Evolutionary conservation across 2,888 invertebrate genomes (phyloP).

Genomic region (Leucoptera coffeella): DNA sequence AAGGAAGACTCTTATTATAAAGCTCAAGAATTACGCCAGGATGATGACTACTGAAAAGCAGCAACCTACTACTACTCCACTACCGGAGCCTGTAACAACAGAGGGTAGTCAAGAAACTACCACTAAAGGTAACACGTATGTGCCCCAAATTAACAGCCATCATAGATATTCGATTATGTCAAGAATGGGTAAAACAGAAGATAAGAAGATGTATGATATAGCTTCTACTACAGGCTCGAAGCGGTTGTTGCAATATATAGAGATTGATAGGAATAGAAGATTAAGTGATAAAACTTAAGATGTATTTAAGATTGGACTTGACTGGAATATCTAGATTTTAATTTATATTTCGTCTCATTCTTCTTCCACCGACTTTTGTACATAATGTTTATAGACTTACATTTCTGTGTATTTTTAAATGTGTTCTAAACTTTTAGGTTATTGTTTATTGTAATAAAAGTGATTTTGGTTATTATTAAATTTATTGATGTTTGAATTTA

Average conservation of each 20-base stretch:
- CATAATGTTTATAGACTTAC: too few species aligned
- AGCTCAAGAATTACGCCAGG: conserved; percentile 15
- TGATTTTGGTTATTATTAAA: too few species aligned
- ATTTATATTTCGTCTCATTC: too few species aligned
- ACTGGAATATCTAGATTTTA: too few species aligned
- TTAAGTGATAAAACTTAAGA: conserved; percentile 5
- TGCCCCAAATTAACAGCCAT: conserved; percentile 37
- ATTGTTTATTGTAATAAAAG: too few species aligned
- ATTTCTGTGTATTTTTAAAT: too few species aligned
- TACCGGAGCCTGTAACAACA: conserved; percentile 2
- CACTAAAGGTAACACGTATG: conserved; percentile 18
- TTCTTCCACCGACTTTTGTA: conserved; percentile 3
- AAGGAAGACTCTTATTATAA: conserved; percentile 14
- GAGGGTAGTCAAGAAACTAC: conserved; percentile 5
- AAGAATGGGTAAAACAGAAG: too few species aligned
- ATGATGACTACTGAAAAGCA: neutral
- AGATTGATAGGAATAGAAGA: conserved; percentile 28
- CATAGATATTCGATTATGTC: too few species aligned
- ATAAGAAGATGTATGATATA: conserved; percentile 22
- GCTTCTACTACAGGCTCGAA: conserved; percentile 15
- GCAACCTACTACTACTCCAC: conserved; percentile 2
- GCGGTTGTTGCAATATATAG: conserved; percentile 24
- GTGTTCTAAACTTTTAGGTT: too few species aligned
- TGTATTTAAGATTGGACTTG: neutral
- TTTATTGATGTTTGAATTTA: too few species aligned